Evolutionary conservation across 2,113 vertebrate species (phyloP), one percentile per base, ranked within the genome.

Genomic region (human): DNA sequence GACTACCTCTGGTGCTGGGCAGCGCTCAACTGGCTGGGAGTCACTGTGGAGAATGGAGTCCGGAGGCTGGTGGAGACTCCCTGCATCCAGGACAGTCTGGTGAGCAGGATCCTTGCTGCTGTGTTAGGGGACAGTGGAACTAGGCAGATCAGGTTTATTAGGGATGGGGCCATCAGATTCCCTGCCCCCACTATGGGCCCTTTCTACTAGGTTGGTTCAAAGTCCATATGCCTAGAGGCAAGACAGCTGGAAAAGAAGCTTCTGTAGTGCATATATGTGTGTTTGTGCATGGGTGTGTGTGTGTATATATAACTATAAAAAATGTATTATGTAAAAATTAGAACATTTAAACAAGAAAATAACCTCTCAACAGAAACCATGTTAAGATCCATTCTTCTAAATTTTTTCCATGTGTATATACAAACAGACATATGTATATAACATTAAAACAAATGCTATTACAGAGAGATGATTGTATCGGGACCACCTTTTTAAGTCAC

Each of bases 1-100:
- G 99, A 99, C 97, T 99, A 99, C 97, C 97, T 99, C 73, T 99
- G 99, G 98, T 99, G 98, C 98, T 99, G 99, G 99, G 99, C 99
- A 0, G 81, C 98, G 0, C 99, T 99, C 97, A 99, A 99, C 97
- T 99, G 99, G 99, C 97, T 99, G 89, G 99, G 99, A 97, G 98
- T 99, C 89, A 97, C 99, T 50, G 94, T 98, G 94, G 99, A 99
- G 98, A 99, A 98, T 6, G 98, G 98, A 27, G 11, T 99, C 61
- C 99, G 96, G 97, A 98, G 98, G 92, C 97, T 99, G 17, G 98
- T 99, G 48, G 96, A 98, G 48, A 98, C 97, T 40, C 97, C 99
- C 10, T 45, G 94, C 27, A 30, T 99, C 97, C 99, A 48, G 87
- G 95, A 98, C 23, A 23, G 97, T 83, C 98, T 99, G 97, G 99